A percentile compares a stretch with the other conserved stretches of the same genome.
Evolutionary conservation across 2,113 vertebrate species (phyloP).

Genomic region (Peucedramus taeniatus): DNA sequence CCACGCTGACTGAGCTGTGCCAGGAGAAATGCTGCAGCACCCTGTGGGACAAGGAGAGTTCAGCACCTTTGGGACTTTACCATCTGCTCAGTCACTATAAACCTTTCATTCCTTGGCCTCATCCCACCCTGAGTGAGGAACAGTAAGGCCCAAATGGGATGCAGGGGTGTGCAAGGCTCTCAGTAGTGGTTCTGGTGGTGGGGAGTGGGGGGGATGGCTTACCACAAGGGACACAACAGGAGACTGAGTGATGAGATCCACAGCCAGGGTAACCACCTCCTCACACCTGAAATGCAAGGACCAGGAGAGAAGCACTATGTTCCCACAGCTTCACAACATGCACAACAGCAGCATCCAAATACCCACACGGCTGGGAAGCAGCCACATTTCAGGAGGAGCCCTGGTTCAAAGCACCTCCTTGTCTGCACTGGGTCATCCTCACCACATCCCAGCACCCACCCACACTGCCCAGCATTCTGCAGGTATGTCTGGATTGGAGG

Average conservation of each 20-base stretch:
- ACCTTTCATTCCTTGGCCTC: not conserved
- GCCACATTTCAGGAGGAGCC: not conserved
- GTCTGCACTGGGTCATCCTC: not conserved
- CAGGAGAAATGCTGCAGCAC: slow-evolving; percentile 69
- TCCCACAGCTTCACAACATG: not conserved
- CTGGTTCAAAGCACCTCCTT: not conserved
- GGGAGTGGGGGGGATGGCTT: not conserved
- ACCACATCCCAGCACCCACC: not conserved
- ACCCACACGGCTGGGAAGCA: not conserved
- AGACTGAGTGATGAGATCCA: slow-evolving; percentile 57
- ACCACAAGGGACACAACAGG: slow-evolving; percentile 62
- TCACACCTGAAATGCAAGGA: slow-evolving; percentile 61
- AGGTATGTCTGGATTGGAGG: not conserved
- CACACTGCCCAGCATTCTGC: not conserved
- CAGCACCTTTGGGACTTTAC: not conserved
- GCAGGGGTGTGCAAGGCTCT: not conserved
- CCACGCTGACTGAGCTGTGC: slow-evolving; percentile 62
- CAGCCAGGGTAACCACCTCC: slow-evolving; percentile 26
- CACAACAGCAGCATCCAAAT: not conserved
- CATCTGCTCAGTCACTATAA: not conserved
- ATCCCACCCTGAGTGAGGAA: not conserved
- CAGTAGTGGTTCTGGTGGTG: not conserved
- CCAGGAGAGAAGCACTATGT: not conserved
- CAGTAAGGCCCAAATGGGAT: not conserved
- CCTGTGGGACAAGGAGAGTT: slow-evolving; percentile 39